phyloP scores from a whole-genome alignment of 2,888 invertebrate species.

The Odontothrips loti region DNA sequence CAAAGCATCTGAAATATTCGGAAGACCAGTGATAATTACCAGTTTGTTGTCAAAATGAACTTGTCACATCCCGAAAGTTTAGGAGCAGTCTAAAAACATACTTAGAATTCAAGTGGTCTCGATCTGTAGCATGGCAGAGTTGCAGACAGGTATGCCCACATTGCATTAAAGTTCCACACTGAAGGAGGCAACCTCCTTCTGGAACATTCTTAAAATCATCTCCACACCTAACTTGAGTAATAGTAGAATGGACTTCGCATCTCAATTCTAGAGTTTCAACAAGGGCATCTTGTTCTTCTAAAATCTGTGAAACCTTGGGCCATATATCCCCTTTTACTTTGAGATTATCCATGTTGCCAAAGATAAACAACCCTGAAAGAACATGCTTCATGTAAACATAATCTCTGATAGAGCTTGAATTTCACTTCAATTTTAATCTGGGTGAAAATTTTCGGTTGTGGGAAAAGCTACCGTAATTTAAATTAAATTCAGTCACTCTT shows the following conservation, averaged over 20 bases:
- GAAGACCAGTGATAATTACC: no score
- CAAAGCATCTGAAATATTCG: constrained; percentile 30
- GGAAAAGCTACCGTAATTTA: no score
- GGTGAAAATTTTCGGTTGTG: no score
- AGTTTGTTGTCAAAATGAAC: neutral
- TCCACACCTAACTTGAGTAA: constrained; percentile 43
- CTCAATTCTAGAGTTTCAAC: neutral
- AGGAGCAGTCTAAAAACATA: neutral
- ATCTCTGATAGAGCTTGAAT: no score
- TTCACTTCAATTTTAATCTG: no score
- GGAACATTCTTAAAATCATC: constrained; percentile 52
- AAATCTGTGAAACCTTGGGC: constrained; percentile 52
- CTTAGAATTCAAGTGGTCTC: constrained; percentile 47
- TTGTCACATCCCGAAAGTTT: neutral
- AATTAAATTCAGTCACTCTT: no score
- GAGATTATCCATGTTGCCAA: constrained; percentile 65
- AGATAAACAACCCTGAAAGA: constrained; percentile 61
- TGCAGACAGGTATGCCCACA: constrained; percentile 62
- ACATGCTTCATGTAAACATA: neutral
- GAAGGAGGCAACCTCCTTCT: constrained; percentile 58
- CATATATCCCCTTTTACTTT: constrained; percentile 54
- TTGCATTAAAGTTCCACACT: constrained; percentile 51
- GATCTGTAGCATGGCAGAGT: constrained; percentile 58
- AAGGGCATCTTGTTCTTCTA: constrained; percentile 52
- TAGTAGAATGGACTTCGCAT: neutral